Evolutionary conservation across 2,113 vertebrate genomes (phyloP).

Genomic region (Saguinus imperator): DNA sequence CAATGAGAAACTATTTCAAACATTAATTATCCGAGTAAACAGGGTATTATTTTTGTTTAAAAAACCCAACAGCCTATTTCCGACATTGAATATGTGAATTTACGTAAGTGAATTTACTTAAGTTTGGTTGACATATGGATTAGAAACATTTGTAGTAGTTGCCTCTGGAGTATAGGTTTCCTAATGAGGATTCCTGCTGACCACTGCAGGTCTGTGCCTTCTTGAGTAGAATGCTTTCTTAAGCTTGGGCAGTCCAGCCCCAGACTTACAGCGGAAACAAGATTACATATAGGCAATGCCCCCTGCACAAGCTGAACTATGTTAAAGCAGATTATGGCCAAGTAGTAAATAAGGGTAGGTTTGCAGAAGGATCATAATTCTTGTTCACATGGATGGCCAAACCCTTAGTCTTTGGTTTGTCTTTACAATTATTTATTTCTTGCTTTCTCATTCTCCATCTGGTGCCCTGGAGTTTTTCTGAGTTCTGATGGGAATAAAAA

Average conservation of each 20-base stretch:
- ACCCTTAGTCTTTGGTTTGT: background rate
- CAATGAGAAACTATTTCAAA: background rate
- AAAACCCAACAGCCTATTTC: background rate
- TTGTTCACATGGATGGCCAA: slow-evolving; percentile 21
- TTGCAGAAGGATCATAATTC: slow-evolving; percentile 10
- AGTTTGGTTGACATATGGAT: background rate
- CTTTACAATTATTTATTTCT: slow-evolving; percentile 30
- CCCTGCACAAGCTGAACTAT: background rate
- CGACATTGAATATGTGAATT: background rate
- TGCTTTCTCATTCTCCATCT: slow-evolving; percentile 26
- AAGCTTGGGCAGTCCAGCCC: background rate
- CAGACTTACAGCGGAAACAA: background rate
- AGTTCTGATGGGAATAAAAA: background rate
- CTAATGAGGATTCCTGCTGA: background rate
- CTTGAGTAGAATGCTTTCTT: background rate
- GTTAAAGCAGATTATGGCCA: background rate
- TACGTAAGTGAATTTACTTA: background rate
- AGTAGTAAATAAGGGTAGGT: background rate
- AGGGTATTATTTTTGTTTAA: background rate
- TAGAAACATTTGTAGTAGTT: background rate
- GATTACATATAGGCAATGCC: background rate
- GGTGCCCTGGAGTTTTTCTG: background rate
- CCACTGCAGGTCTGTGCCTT: background rate
- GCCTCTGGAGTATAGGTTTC: background rate
- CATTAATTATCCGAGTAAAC: background rate